Base-by-base conservation (phyloP, 2,797 vertebrate genomes). In the Mycteria americana region DNA sequence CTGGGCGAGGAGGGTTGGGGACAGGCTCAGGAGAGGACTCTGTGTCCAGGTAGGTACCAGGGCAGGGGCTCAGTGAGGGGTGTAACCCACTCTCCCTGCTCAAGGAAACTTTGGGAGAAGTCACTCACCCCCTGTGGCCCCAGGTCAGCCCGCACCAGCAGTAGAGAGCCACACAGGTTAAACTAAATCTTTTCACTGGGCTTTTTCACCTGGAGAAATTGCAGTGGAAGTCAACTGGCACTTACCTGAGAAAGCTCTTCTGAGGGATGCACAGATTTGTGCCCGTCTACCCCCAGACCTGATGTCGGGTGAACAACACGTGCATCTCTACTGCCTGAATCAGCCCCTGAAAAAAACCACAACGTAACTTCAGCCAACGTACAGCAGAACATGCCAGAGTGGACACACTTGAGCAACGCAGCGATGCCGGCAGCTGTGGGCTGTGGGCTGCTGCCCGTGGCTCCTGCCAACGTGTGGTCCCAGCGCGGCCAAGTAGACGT, bases 261-360 rank as follows among this genome's bases (percentile, higher is more conserved):
- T 27, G 57, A 45, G n/a, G 37, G 35, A 9, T 1, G 2, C 16
- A 5, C 13, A 19, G 57, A 9, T 9, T 37, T 7, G 33, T 16
- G 62, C 11, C 8, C 11, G 13, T 31, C 69, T 9, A 0, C 0
- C 0, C 41, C 59, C 57, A 18, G 65, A 41, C 46, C 46, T 31
- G 15, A 4, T 31, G 25, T 1, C 0, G 0, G 9, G n/a, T 15
- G 39, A 53, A 19, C 53, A 56, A 3, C 48, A 3, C 0, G 0
- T 28, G 41, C 73, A 19, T 23, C 41, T 31, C 77, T 18, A 19
- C 37, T 1, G 5, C 73, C 74, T 16, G 60, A 43, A 79, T 4
- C 24, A 27, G 18, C 4, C 41, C 37, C 51, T 56, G 46, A 28
- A 74, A 30, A 73, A 57, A 35, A 1, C 5, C 33, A 15, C 21